A percentile compares a stretch with the other conserved stretches of the same genome.
phyloP scores from a whole-genome alignment of 2,797 vertebrate species.

The Enteromius treurensis region DNA sequence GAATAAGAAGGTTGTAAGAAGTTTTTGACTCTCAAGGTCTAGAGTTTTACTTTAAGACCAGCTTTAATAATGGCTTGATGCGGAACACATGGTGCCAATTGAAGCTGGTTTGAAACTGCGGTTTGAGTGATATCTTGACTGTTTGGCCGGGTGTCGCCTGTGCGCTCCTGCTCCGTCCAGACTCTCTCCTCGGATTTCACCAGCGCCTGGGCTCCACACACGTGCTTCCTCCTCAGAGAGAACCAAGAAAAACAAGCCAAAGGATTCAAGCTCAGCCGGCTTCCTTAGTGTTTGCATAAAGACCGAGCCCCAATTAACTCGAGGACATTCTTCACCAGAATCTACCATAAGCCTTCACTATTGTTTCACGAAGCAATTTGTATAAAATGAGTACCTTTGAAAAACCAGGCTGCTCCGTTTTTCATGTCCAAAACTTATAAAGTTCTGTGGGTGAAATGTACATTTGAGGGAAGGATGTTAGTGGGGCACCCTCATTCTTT shows the following conservation, averaged over 20 bases:
- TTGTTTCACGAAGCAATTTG: conserved; percentile 63
- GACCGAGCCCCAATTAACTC: conserved; percentile 52
- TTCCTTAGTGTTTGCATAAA: conserved; percentile 44
- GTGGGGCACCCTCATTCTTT: conserved; percentile 21
- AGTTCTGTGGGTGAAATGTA: conserved; percentile 45
- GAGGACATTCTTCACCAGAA: conserved; percentile 44
- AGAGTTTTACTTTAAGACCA: conserved; percentile 1
- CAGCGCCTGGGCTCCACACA: conserved; percentile 40
- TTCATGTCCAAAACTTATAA: conserved; percentile 50
- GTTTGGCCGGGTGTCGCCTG: conserved; percentile 46
- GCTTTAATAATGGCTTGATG: conserved; percentile 43
- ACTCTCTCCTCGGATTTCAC: conserved; percentile 60
- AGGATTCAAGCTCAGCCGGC: conserved; percentile 14
- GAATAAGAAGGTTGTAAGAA: background rate
- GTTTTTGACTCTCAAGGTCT: conserved; percentile 26
- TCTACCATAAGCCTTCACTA: conserved; percentile 38
- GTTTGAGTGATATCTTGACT: conserved; percentile 34
- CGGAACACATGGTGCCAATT: conserved; percentile 58
- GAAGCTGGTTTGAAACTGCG: conserved; percentile 39
- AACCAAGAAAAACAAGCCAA: conserved; percentile 58
- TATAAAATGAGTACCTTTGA: conserved; percentile 55
- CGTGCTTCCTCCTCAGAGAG: conserved; percentile 57
- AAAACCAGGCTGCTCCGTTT: conserved; percentile 47
- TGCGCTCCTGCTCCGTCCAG: conserved; percentile 40
- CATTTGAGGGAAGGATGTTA: conserved; percentile 36